Conservation (phyloP, 2,888 invertebrate species). For the Agrilus cyanescens region DNA sequence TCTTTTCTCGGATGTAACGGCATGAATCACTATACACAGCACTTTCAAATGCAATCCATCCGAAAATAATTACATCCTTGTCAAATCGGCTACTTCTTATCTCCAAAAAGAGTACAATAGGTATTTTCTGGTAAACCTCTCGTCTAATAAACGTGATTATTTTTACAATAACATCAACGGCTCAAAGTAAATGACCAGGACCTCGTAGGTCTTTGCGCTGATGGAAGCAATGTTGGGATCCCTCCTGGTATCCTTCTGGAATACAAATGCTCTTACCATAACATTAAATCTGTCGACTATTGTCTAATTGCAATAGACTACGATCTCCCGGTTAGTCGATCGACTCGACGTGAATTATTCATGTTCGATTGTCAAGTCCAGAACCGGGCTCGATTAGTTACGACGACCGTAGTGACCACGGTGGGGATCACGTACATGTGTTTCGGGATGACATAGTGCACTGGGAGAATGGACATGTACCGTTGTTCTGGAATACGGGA, state of each 20-base stretch:
- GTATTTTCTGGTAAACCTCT: too few relatives aligned
- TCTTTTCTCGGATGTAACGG: too few relatives aligned
- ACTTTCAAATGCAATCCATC: too few relatives aligned
- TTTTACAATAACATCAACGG: too few relatives aligned
- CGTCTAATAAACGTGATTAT: too few relatives aligned
- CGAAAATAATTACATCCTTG: too few relatives aligned
- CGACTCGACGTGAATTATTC: constrained; percentile 25
- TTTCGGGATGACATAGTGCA: constrained; percentile 21
- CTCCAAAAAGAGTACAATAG: too few relatives aligned
- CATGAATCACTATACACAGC: too few relatives aligned
- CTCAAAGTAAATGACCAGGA: too few relatives aligned
- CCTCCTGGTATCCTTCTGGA: constrained; percentile 16
- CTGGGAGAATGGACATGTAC: not conserved
- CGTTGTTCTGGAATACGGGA: constrained; percentile 3
- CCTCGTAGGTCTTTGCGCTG: too few relatives aligned
- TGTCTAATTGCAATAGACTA: constrained; percentile 33
- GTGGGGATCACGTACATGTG: constrained; percentile 24
- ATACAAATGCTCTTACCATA: constrained; percentile 33
- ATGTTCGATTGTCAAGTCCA: constrained; percentile 24
- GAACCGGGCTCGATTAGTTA: constrained; percentile 24
- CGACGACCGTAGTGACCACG: constrained; percentile 18
- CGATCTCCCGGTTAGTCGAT: constrained; percentile 26
- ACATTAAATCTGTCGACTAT: constrained; percentile 33
- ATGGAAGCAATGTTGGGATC: too few relatives aligned
- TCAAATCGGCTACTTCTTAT: too few relatives aligned